A percentile compares a stretch with the other conserved stretches of the same genome.
Conservation (phyloP, 2,113 vertebrate species). For the Mustelus asterias region DNA sequence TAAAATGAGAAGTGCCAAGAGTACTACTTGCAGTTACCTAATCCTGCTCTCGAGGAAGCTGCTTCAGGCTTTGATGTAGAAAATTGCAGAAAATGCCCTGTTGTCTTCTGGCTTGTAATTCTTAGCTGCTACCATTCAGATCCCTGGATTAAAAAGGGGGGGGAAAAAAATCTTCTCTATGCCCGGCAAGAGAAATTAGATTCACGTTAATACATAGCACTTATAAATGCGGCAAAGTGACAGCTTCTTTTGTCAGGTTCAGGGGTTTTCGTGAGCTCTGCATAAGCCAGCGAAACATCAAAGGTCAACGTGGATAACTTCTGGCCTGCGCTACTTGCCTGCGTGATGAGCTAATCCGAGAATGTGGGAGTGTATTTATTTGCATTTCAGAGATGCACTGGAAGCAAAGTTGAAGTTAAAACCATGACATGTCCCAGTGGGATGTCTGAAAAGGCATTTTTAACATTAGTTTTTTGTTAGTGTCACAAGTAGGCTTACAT, state of each 20-base stretch:
- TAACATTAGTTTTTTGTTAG: too few relatives aligned
- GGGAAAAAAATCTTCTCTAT: not conserved
- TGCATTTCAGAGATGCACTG: not conserved
- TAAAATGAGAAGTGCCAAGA: slow-evolving; percentile 5
- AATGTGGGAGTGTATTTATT: not conserved
- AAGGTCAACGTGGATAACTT: not conserved
- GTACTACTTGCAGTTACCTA: not conserved
- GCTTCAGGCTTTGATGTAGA: slow-evolving; percentile 1
- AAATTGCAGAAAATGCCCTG: slow-evolving; percentile 15
- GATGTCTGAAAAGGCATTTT: not conserved
- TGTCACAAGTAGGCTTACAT: too few relatives aligned
- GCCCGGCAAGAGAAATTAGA: not conserved
- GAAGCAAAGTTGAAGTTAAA: not conserved
- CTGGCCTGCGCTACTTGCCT: not conserved
- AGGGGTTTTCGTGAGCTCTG: not conserved
- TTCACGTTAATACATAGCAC: too few relatives aligned
- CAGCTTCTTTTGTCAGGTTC: not conserved
- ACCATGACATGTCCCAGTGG: too few relatives aligned
- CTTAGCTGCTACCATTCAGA: not conserved
- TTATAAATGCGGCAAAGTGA: not conserved
- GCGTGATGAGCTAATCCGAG: not conserved
- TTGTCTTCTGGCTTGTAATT: not conserved
- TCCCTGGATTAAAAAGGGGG: not conserved
- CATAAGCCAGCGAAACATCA: not conserved
- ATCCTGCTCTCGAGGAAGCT: not conserved